phyloP scores from a whole-genome alignment of 1,140 invertebrate species.

The Orchesella cincta region DNA sequence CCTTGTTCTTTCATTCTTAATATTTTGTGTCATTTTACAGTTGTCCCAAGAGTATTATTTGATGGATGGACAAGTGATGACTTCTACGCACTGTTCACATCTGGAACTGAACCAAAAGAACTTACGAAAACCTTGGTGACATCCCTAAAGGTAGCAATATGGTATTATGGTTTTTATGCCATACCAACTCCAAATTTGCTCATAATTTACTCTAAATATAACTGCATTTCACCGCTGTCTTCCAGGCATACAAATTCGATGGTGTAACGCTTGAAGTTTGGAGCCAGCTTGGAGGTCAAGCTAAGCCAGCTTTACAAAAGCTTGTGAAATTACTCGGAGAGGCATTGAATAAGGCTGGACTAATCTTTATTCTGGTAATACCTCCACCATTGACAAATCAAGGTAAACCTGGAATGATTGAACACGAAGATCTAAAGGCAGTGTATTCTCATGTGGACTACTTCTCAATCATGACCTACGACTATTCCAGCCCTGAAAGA shows the following conservation, averaged over 20 bases:
- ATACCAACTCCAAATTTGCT: no score
- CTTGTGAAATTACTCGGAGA: conserved; percentile 66
- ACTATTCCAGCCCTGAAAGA: conserved; percentile 79
- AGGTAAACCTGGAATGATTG: conserved; percentile 67
- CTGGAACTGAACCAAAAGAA: conserved; percentile 62
- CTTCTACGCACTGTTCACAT: conserved; percentile 66
- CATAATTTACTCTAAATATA: conserved; percentile 11
- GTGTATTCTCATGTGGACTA: conserved; percentile 75
- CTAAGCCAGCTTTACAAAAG: conserved; percentile 62
- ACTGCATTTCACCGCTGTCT: conserved; percentile 38
- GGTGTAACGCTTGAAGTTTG: conserved; percentile 87
- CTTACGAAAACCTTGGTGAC: conserved; percentile 65
- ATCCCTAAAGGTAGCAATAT: conserved; percentile 59
- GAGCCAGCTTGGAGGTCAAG: conserved; percentile 73
- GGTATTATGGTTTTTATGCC: no score
- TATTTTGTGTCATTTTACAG: conserved; percentile 56
- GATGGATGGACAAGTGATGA: conserved; percentile 77
- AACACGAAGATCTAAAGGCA: conserved; percentile 72
- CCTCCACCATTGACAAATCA: conserved; percentile 68
- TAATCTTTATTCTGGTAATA: conserved; percentile 77
- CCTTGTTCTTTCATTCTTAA: background rate
- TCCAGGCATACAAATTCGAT: conserved; percentile 70
- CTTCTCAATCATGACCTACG: conserved; percentile 89
- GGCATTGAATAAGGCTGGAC: conserved; percentile 61
- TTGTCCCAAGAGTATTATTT: conserved; percentile 81